These are phyloP conservation scores for Daphoenositta chrysoptera DNA, from an alignment of 2,113 vertebrate species.

Conservation along the genomic window DNA sequence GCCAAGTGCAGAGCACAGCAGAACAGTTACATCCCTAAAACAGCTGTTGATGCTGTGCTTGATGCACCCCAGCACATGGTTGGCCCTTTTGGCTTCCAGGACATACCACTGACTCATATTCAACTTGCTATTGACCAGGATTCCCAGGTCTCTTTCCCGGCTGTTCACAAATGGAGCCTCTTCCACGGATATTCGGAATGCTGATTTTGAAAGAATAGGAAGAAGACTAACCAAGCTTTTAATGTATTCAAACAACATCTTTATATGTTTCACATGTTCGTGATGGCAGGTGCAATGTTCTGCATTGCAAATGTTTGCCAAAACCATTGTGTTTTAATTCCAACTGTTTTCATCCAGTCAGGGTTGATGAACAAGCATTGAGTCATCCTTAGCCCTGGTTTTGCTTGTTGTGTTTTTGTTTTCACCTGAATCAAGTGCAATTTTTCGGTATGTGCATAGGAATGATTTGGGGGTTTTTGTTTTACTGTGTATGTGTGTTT, in stretches of 20 bases:
- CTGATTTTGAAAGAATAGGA: not conserved
- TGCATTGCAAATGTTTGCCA: not conserved
- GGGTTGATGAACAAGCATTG: not conserved
- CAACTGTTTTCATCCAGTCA: not conserved
- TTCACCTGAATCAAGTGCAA: not conserved
- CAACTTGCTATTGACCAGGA: not conserved
- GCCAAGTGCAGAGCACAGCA: not conserved
- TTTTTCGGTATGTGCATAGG: not conserved
- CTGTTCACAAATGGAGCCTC: not conserved
- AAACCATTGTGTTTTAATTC: not conserved
- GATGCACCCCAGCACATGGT: not conserved
- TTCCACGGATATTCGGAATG: not conserved
- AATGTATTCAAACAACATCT: not conserved
- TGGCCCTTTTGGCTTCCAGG: not conserved
- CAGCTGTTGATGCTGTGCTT: not conserved
- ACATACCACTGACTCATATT: not conserved
- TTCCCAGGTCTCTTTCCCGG: not conserved
- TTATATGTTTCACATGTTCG: not conserved
- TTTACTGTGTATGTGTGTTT: not conserved
- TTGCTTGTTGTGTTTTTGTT: not conserved
- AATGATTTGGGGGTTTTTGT: not conserved
- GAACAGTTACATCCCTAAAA: not conserved
- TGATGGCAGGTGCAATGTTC: not conserved
- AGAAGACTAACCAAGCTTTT: not conserved
- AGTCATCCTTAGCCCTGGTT: not conserved